Percentiles rank a stretch among this genome's conserved stretches.
phyloP scores from a whole-genome alignment of 2,797 vertebrate species.

The Ctenochaetus hawaiiensis region DNA sequence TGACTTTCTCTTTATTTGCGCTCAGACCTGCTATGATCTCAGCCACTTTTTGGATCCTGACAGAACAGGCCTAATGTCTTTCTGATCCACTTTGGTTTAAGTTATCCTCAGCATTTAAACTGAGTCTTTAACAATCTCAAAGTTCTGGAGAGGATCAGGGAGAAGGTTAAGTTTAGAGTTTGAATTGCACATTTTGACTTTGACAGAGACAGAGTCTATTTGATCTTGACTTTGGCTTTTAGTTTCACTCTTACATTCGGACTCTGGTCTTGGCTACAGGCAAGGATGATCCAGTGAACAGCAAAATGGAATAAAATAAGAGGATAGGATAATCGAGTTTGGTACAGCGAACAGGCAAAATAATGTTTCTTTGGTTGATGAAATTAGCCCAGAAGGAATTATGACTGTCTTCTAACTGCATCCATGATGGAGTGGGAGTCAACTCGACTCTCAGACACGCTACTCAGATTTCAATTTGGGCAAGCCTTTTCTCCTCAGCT shows the following conservation, averaged over 20 bases:
- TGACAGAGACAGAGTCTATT: background rate
- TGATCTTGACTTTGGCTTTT: constrained; percentile 17
- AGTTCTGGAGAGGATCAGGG: background rate
- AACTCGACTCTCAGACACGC: constrained; percentile 81
- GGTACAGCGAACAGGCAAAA: constrained; percentile 40
- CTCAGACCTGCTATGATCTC: background rate
- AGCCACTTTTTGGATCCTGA: constrained; percentile 12
- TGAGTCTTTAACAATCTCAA: background rate
- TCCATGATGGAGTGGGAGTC: constrained; percentile 59
- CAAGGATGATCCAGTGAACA: constrained; percentile 57
- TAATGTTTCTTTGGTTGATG: constrained; percentile 67
- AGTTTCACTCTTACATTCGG: constrained; percentile 20
- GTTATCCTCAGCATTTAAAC: constrained; percentile 7
- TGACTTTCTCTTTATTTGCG: constrained; percentile 10
- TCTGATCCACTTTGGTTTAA: background rate
- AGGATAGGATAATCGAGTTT: constrained; percentile 44
- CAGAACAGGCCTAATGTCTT: background rate
- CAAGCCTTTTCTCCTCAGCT: constrained; percentile 75
- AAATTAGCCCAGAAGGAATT: constrained; percentile 74
- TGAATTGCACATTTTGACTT: background rate
- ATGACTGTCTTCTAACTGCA: constrained; percentile 72
- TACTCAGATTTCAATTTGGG: constrained; percentile 87
- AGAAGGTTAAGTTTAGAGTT: background rate
- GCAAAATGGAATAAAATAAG: constrained; percentile 63
- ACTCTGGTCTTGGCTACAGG: constrained; percentile 3